These are phyloP conservation scores for Cyanoderma ruficeps DNA, from an alignment of 2,113 vertebrate species.

Conservation along the genomic window DNA sequence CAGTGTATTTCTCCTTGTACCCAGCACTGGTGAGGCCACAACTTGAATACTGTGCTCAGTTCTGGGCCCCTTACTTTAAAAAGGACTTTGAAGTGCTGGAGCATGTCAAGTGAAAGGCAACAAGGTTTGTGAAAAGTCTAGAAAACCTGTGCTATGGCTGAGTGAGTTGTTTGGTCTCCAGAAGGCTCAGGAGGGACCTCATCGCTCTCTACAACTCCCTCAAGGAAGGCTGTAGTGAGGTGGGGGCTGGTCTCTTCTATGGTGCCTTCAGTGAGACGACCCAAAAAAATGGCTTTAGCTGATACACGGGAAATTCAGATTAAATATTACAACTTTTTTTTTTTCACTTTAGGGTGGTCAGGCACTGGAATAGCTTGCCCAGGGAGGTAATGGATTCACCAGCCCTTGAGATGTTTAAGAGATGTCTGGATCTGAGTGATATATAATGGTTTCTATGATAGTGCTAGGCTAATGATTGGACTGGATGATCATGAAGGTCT, in stretches of 20 bases:
- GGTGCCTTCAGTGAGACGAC: neutral
- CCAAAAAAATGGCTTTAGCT: neutral
- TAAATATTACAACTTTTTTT: neutral
- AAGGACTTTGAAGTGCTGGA: neutral
- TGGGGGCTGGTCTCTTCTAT: fast-evolving
- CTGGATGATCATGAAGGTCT: neutral
- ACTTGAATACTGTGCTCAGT: neutral
- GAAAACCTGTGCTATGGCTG: neutral
- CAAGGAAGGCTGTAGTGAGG: neutral
- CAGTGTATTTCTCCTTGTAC: neutral
- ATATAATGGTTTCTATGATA: neutral
- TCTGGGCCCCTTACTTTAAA: neutral
- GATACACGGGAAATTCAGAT: neutral
- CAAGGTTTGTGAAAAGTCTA: neutral
- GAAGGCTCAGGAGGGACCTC: neutral
- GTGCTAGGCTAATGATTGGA: neutral
- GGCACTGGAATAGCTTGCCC: neutral
- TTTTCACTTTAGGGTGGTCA: neutral
- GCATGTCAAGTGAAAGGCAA: neutral
- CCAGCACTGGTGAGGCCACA: neutral
- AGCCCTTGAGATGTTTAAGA: neutral
- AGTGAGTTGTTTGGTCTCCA: neutral
- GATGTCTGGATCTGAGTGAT: neutral
- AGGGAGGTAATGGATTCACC: neutral
- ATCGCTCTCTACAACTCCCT: neutral